Conservation (phyloP, 2,113 vertebrate species). For the Salvelinus sp. region DNA sequence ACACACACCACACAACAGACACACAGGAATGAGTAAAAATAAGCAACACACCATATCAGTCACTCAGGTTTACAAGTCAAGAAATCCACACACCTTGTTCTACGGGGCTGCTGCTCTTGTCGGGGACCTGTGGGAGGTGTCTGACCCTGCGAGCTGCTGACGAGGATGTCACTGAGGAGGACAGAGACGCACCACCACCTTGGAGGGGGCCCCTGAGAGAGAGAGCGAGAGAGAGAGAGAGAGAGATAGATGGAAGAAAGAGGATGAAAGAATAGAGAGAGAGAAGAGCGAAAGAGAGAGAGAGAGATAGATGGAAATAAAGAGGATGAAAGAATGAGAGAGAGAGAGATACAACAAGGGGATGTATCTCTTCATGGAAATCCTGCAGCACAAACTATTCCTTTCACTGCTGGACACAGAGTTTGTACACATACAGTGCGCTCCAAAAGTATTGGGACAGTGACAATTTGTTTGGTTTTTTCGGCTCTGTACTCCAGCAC, state of each 20-base stretch:
- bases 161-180: conserved; percentile 79
- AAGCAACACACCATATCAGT: background rate
- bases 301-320: conserved; percentile 19
- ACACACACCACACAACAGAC: too few species aligned
- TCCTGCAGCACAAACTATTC: background rate
- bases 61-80: background rate
- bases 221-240: conserved; percentile 24
- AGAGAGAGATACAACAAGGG: too few species aligned
- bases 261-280: too few species aligned
- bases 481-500: too few species aligned
- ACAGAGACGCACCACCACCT: conserved; percentile 80
- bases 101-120: conserved; percentile 85
- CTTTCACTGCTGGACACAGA: too few species aligned
- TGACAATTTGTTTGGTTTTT: too few species aligned
- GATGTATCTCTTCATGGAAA: background rate
- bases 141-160: conserved; percentile 84
- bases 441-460: too few species aligned
- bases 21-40: too few species aligned
- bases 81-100: conserved; percentile 85
- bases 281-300: conserved; percentile 17
- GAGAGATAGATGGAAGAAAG: background rate
- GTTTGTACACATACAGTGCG: too few species aligned
- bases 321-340: too few species aligned
- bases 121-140: conserved; percentile 94
- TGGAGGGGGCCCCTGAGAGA: conserved; percentile 82